Evolutionary conservation across 2,888 invertebrate species (phyloP).

Genomic region (Endomychus coccineus): DNA sequence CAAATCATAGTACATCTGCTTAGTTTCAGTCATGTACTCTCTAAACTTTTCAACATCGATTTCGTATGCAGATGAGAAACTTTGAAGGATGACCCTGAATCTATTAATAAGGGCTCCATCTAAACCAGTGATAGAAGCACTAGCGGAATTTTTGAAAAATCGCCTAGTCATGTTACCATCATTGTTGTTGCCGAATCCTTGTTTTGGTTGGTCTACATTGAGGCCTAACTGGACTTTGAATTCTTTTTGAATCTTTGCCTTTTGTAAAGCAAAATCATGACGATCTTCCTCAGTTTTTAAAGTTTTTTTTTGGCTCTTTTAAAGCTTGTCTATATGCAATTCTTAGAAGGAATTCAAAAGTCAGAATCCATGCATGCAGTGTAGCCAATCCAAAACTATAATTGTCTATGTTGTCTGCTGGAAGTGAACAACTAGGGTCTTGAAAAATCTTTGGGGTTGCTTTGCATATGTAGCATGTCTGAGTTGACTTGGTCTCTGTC

Average conservation of each 20-base stretch:
- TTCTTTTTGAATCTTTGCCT: slow-evolving; percentile 24
- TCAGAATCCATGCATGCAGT: slow-evolving; percentile 29
- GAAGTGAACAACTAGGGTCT: slow-evolving; percentile 5
- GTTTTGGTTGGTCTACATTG: slow-evolving; percentile 21
- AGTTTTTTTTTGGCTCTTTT: slow-evolving; percentile 22
- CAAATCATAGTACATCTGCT: slow-evolving; percentile 22
- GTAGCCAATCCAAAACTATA: slow-evolving; percentile 22
- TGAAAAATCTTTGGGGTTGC: slow-evolving; percentile 17
- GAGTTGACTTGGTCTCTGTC: slow-evolving; percentile 18
- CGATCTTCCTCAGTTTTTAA: slow-evolving; percentile 15
- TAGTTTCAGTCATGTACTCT: slow-evolving; percentile 19
- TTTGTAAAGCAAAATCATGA: slow-evolving; percentile 24
- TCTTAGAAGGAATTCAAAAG: slow-evolving; percentile 29
- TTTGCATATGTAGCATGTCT: slow-evolving; percentile 20
- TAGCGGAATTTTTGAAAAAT: slow-evolving; percentile 21
- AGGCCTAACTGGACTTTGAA: slow-evolving; percentile 22
- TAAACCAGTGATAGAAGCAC: slow-evolving; percentile 27
- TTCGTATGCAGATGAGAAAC: slow-evolving; percentile 19
- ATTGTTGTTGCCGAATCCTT: slow-evolving; percentile 22
- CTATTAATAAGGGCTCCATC: slow-evolving; percentile 23
- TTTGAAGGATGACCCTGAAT: slow-evolving; percentile 21
- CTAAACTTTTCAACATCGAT: slow-evolving; percentile 21
- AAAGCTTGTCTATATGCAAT: slow-evolving; percentile 27
- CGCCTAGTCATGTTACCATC: slow-evolving; percentile 20
- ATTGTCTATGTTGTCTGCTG: slow-evolving; percentile 4